Percentiles rank a stretch among this genome's conserved stretches.
These are phyloP conservation scores for Corvus cornix DNA, from an alignment of 2,113 vertebrate genomes.

Conservation along the genomic window DNA sequence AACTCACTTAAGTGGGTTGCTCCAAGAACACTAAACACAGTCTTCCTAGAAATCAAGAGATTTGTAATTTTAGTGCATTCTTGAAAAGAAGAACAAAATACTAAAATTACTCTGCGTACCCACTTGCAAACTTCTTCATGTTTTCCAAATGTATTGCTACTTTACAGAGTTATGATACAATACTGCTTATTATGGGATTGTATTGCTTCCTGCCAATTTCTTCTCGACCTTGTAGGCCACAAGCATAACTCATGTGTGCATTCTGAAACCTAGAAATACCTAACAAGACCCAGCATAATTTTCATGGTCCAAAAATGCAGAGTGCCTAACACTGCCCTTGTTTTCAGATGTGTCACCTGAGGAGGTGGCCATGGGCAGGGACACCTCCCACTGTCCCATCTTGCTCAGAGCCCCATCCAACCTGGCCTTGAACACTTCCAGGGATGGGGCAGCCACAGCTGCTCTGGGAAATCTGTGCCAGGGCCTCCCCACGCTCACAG, in stretches of 20 bases:
- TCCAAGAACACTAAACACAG: background rate
- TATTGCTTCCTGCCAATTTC: background rate
- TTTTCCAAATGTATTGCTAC: background rate
- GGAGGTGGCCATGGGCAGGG: background rate
- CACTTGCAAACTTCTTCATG: background rate
- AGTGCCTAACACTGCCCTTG: background rate
- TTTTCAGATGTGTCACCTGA: background rate
- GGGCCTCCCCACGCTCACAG: background rate
- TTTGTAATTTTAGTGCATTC: background rate
- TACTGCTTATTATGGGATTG: background rate
- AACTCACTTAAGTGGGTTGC: background rate
- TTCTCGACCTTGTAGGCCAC: background rate
- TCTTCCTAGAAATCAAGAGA: background rate
- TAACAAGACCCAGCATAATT: background rate
- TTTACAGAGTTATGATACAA: background rate
- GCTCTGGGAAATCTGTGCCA: background rate
- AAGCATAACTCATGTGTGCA: background rate
- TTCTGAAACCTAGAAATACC: background rate
- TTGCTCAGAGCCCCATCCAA: background rate
- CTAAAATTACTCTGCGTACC: background rate
- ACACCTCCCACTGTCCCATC: fast-evolving
- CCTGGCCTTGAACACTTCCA: fast-evolving
- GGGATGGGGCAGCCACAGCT: background rate
- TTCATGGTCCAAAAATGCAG: background rate
- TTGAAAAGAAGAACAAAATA: background rate